Percentiles rank a stretch among this genome's conserved stretches.
Conservation (phyloP, 2,888 invertebrate species). For the Clanis bilineata region DNA sequence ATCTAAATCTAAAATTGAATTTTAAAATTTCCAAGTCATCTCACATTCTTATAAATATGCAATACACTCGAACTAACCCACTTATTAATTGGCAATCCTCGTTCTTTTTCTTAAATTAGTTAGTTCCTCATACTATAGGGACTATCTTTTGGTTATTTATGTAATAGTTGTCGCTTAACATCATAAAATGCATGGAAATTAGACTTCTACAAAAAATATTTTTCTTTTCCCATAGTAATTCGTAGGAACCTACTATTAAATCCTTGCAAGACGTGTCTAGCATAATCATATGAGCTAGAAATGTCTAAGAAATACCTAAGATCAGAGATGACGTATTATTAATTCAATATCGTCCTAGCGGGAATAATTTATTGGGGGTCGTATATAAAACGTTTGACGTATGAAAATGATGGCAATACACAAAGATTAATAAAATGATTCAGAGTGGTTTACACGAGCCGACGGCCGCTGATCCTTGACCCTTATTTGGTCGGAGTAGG, state of each 20-base stretch:
- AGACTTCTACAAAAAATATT: too few relatives aligned
- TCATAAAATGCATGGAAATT: too few relatives aligned
- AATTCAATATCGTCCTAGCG: conserved; percentile 22
- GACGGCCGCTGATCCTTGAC: conserved; percentile 58
- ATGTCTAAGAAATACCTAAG: not conserved
- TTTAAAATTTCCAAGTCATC: too few relatives aligned
- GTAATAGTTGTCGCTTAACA: too few relatives aligned
- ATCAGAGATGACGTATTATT: not conserved
- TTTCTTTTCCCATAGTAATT: too few relatives aligned
- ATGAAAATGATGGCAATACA: conserved; percentile 28
- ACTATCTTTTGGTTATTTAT: too few relatives aligned
- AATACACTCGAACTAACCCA: too few relatives aligned
- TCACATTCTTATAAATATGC: too few relatives aligned
- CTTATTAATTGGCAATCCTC: too few relatives aligned
- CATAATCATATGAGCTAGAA: not conserved
- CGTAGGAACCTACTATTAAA: not conserved
- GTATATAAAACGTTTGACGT: conserved; percentile 22
- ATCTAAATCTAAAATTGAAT: too few relatives aligned
- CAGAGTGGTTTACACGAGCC: conserved; percentile 49
- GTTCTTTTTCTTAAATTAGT: too few relatives aligned
- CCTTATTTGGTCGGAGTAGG: conserved; percentile 38
- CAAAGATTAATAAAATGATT: conserved; percentile 34
- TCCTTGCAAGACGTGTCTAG: not conserved
- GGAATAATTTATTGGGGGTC: not conserved
- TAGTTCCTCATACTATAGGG: too few relatives aligned